Evolutionary conservation across 2,888 invertebrate species (phyloP).

Genomic region (Platycheirus albimanus): DNA sequence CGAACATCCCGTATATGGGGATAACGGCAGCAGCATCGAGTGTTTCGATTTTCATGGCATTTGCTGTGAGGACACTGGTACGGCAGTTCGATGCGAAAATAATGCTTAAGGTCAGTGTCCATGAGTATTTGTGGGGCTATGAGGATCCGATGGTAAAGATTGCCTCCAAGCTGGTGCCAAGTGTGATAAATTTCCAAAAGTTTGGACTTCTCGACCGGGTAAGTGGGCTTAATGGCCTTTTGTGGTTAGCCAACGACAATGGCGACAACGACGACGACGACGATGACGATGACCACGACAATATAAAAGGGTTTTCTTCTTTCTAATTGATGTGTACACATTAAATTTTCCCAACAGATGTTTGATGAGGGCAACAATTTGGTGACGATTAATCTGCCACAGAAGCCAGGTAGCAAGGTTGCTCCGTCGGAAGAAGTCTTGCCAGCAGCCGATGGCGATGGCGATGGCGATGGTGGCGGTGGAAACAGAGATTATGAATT

Average conservation of each 20-base stretch:
- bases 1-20: conserved; percentile 89
- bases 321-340: conserved; percentile 52
- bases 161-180: conserved; percentile 88
- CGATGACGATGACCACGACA: too few relatives aligned
- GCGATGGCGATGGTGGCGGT: too few relatives aligned
- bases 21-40: conserved; percentile 79
- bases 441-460: too few relatives aligned
- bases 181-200: conserved; percentile 90
- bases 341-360: conserved; percentile 83
- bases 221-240: conserved; percentile 76
- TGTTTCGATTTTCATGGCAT: conserved; percentile 83
- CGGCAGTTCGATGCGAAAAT: conserved; percentile 85
- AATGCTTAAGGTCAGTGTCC: conserved; percentile 85
- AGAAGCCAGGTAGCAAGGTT: conserved; percentile 50
- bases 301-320: conserved; percentile 20
- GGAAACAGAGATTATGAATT: conserved; percentile 81
- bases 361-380: conserved; percentile 86
- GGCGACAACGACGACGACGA: too few relatives aligned
- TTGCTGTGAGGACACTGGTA: conserved; percentile 85
- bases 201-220: conserved; percentile 93
- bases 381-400: conserved; percentile 84
- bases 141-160: conserved; percentile 88
- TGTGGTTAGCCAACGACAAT: conserved; percentile 24
- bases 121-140: conserved; percentile 92
- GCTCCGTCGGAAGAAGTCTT: conserved; percentile 72